A percentile compares a stretch with the other conserved stretches of the same genome.
phyloP scores from a whole-genome alignment of 2,888 invertebrate species.

The Pegoplata infirma region DNA sequence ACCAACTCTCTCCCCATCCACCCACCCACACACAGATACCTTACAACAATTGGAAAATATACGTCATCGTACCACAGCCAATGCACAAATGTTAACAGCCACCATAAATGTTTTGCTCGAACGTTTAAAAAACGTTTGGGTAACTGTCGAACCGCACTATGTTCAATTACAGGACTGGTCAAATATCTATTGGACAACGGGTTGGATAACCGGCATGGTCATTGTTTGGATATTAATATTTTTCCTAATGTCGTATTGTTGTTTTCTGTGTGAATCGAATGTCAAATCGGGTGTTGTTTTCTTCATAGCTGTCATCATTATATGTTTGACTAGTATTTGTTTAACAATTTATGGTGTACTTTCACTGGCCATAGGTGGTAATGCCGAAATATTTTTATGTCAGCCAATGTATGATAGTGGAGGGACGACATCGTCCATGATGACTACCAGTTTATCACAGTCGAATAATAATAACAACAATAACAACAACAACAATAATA shows the following conservation, averaged over 20 bases:
- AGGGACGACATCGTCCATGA: not conserved
- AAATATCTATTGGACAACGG: conserved; percentile 74
- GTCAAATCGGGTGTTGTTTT: conserved; percentile 75
- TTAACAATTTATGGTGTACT: conserved; percentile 75
- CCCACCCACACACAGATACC: conserved; percentile 74
- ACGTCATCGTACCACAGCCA: conserved; percentile 75
- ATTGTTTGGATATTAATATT: conserved; percentile 76
- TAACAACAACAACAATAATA: conserved; percentile 21
- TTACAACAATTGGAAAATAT: conserved; percentile 76
- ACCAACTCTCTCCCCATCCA: not conserved
- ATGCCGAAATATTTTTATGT: conserved; percentile 81
- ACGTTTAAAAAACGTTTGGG: conserved; percentile 74
- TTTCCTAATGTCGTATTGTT: conserved; percentile 75
- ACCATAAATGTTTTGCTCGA: conserved; percentile 74
- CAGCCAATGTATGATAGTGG: conserved; percentile 85
- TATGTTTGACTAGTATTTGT: conserved; percentile 74
- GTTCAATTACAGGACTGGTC: conserved; percentile 73
- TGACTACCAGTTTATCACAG: too few species aligned
- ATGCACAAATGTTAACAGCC: conserved; percentile 75
- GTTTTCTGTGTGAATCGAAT: conserved; percentile 76
- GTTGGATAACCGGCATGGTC: conserved; percentile 74
- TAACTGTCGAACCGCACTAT: conserved; percentile 72
- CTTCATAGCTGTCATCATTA: conserved; percentile 73
- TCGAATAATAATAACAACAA: conserved; percentile 26
- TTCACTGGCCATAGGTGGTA: conserved; percentile 76